phyloP scores from a whole-genome alignment of 53 echinoderm and acorn worm genomes.

The Arbacia lixula region DNA sequence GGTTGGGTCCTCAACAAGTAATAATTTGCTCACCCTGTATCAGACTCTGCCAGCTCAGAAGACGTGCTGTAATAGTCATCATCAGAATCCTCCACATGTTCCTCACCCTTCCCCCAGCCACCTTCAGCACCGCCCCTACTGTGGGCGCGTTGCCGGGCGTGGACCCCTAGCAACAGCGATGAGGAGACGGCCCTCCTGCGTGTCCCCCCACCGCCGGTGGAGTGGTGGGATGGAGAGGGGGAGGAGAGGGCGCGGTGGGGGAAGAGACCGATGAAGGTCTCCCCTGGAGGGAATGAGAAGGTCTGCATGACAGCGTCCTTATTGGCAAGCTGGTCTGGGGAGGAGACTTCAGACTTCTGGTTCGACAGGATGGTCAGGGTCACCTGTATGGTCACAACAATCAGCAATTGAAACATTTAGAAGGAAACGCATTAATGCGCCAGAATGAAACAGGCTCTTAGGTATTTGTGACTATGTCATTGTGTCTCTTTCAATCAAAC shows the following conservation, averaged over 20 bases:
- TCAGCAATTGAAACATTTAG: too few species aligned
- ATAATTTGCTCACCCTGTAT: conserved; percentile 20
- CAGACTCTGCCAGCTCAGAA: conserved; percentile 28
- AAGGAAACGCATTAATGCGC: too few species aligned
- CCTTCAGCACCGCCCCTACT: conserved; percentile 1
- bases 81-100: conserved; percentile 24
- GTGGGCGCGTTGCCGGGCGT: conserved; percentile 10
- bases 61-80: conserved; percentile 52
- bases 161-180: neutral
- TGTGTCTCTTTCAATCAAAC: too few species aligned
- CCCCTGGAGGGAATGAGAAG: conserved; percentile 68
- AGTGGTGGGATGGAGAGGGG: conserved; percentile 24
- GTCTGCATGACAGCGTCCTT: conserved; percentile 80
- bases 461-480: too few species aligned
- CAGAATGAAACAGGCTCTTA: too few species aligned
- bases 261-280: conserved; percentile 71
- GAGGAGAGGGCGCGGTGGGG: conserved; percentile 52
- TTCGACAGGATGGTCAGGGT: conserved; percentile 35
- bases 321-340: conserved; percentile 62
- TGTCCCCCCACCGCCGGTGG: neutral
- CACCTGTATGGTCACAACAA: neutral
- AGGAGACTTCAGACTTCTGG: conserved; percentile 55
- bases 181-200: conserved; percentile 23
- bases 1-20: too few species aligned
- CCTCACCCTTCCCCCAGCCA: neutral